Base-by-base conservation (phyloP, 1,140 invertebrate genomes). In the Metopolophium dirhodum region DNA sequence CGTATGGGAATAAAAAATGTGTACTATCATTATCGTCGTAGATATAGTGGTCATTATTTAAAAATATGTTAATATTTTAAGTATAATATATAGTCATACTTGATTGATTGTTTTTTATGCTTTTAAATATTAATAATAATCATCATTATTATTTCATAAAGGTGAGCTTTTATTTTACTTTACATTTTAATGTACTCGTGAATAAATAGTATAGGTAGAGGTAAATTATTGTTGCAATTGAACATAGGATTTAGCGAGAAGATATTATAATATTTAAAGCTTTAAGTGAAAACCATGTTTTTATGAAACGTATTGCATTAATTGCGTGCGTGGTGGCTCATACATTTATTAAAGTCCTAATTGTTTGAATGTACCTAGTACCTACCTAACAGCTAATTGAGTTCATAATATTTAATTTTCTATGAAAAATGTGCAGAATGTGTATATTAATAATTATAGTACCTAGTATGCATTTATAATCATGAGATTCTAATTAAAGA, bases 51-150 rank as follows among this genome's bases (percentile, higher is more conserved):
- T 77, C 30, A 77, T 77, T 77, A 77, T 77, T 77, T 77, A 77
- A 77, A 77, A n/a, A 77, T 77, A 77, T 77, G 61, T 77, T 77
- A 77, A 77, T 77, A 77, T n/a, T 77, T 77, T n/a, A 77, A 77
- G 61, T n/a, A 41, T 41, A 41, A 3, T 41, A 41, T 37, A 11
- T 51, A 23, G n/a, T 7, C 11, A 18, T 18, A 77, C 61, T 77
- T 77, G 61, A 77, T 77, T n/a, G 61, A 77, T 77, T 9, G n/a
- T n/a, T 77, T n/a, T n/a, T 77, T n/a, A 3, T 77, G 14, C 14
- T 77, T 77, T n/a, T 14, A 77, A 77, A n/a, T 77, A n/a, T 77
- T 77, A 77, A 54, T 22, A 7, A 54, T 23, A 54, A 77, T 20
- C 14, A n/a, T 77, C 7, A 18, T 18, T 77, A 18, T n/a, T 77